A percentile compares a stretch with the other conserved stretches of the same genome.
Evolutionary conservation across 2,888 invertebrate genomes (phyloP).

Genomic region (Clanis bilineata): DNA sequence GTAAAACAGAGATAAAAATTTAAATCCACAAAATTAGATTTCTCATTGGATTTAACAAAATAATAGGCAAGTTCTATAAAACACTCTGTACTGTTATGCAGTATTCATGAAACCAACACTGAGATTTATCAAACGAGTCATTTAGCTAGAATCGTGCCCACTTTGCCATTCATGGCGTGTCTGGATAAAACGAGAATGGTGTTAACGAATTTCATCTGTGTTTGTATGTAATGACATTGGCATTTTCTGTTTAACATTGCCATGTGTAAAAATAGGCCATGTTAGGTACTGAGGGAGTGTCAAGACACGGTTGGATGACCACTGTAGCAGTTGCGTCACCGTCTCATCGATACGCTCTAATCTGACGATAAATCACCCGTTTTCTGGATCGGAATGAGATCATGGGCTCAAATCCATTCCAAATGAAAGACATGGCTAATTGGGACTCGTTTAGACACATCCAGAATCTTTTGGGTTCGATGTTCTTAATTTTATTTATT

Average conservation of each 20-base stretch:
- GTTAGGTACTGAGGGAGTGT: constrained; percentile 68
- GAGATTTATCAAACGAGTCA: constrained; percentile 34
- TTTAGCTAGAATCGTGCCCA: constrained; percentile 26
- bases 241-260: constrained; percentile 53
- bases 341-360: constrained; percentile 54
- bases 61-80: constrained; percentile 24
- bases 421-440: constrained; percentile 20
- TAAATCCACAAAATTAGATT: neutral
- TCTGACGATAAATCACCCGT: constrained; percentile 68
- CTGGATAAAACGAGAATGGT: constrained; percentile 38
- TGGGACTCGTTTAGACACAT: constrained; percentile 13
- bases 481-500: constrained; percentile 10
- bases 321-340: constrained; percentile 75
- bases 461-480: constrained; percentile 8
- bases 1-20: no score
- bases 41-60: constrained; percentile 20
- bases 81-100: constrained; percentile 26
- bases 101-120: constrained; percentile 32
- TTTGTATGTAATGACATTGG: constrained; percentile 35
- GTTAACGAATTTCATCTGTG: constrained; percentile 28
- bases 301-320: constrained; percentile 68
- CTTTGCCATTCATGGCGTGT: constrained; percentile 29
- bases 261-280: constrained; percentile 69
- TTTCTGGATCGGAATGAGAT: constrained; percentile 75
- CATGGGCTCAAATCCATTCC: constrained; percentile 54